phyloP scores from a whole-genome alignment of 2,113 vertebrate species.

The Hydrochoerus hydrochaeris region DNA sequence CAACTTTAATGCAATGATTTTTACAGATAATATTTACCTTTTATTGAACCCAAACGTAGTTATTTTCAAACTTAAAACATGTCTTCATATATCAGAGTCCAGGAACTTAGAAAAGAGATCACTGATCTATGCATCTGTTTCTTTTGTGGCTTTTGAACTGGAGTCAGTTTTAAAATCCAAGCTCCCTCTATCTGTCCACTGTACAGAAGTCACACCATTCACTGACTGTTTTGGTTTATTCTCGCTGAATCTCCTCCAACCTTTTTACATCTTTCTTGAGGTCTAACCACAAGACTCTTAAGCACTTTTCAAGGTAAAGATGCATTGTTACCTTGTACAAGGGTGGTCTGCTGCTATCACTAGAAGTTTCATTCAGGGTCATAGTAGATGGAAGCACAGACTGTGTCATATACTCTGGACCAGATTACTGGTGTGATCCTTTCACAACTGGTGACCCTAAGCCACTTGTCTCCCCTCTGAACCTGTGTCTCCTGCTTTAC shows the following conservation, averaged over 20 bases:
- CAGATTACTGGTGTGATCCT: background rate
- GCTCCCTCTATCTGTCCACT: background rate
- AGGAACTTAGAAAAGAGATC: background rate
- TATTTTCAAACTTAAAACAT: slow-evolving; percentile 26
- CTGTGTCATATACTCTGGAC: no score
- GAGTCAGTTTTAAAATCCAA: background rate
- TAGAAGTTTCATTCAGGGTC: background rate
- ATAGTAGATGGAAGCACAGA: background rate
- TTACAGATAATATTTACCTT: background rate
- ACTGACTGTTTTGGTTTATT: background rate
- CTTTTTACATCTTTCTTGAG: background rate
- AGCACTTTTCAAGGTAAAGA: background rate
- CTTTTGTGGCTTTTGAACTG: background rate
- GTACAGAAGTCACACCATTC: background rate
- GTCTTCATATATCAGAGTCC: background rate
- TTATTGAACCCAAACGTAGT: background rate
- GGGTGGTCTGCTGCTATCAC: no score
- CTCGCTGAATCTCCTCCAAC: background rate
- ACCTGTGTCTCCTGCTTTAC: background rate
- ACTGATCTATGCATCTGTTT: background rate
- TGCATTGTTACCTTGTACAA: background rate
- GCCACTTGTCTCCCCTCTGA: background rate
- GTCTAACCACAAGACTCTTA: background rate
- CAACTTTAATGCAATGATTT: background rate
- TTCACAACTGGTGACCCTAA: background rate